Base-by-base conservation (phyloP, 2,888 invertebrate genomes). In the Poecilobothrus nobilitatus region DNA sequence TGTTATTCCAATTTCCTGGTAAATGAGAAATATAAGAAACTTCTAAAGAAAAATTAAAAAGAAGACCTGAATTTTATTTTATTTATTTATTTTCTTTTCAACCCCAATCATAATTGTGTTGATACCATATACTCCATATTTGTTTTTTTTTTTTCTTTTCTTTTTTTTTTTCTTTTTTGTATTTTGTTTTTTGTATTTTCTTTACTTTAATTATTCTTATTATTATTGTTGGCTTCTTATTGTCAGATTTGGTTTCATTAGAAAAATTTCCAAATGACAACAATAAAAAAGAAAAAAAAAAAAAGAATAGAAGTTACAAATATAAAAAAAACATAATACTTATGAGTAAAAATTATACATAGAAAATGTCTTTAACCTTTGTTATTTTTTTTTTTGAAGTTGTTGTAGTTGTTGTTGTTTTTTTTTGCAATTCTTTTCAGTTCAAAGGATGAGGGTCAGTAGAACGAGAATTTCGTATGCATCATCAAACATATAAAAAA, bases 351-450 rank as follows among this genome's bases (percentile, higher is more conserved):
- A 12, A 53, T 27, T 53, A n/a, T 53, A n/a, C n/a, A 18, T 53
- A 53, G n/a, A 53, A n/a, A 53, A 53, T 53, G 53, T 53, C 53
- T 53, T 53, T 53, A 53, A 53, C 53, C 53, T 53, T 53, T 53
- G 7, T 12, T 2, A 41, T 5, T 53, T 18, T 53, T 3, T 10
- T 18, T 18, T 18, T 53, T 53, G 15, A 53, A 12, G n/a, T 27
- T 27, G 3, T 27, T 27, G 27, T 27, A 4, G 27, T 27, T 27
- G 27, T 53, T 53, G 2, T 53, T n/a, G 53, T 53, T 53, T n/a
- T 7, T n/a, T 53, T 18, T 12, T 53, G 53, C 53, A 53, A n/a
- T 53, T 53, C n/a, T n/a, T 6, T 18, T 53, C n/a, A 53, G 53
- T 53, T 53, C 53, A 53, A 53, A 53, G 53, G 53, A 53, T 53